Evolutionary conservation across 2,113 vertebrate species (phyloP).

Genomic region (Poicephalus gulielmi): DNA sequence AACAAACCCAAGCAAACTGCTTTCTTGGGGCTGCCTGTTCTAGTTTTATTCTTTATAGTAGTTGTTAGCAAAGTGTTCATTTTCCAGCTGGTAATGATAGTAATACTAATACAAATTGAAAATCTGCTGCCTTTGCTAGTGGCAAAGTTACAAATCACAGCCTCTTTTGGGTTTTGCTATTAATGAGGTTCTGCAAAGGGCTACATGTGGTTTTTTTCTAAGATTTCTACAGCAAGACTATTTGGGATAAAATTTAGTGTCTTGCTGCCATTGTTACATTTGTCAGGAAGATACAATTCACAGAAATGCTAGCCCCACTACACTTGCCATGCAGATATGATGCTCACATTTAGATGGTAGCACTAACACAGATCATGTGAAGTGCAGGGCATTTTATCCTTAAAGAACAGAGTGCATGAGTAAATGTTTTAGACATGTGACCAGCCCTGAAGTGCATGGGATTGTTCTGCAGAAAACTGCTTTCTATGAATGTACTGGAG

Average conservation of each 20-base stretch:
- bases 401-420: background rate
- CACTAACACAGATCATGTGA: background rate
- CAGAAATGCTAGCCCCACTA: background rate
- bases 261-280: background rate
- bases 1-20: background rate
- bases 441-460: background rate
- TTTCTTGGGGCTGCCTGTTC: background rate
- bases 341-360: background rate
- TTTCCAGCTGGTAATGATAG: background rate
- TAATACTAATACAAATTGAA: background rate
- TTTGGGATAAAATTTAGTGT: background rate
- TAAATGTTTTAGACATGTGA: background rate
- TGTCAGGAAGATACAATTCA: background rate
- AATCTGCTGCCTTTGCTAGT: background rate
- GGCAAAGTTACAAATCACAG: background rate
- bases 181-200: background rate
- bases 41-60: background rate
- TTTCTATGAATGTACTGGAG: background rate
- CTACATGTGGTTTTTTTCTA: background rate
- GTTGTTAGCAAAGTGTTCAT: background rate
- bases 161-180: background rate
- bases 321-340: background rate
- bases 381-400: background rate
- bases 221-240: background rate
- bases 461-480: background rate